phyloP scores from a whole-genome alignment of 2,797 vertebrate genomes.

The Melopsittacus undulatus region DNA sequence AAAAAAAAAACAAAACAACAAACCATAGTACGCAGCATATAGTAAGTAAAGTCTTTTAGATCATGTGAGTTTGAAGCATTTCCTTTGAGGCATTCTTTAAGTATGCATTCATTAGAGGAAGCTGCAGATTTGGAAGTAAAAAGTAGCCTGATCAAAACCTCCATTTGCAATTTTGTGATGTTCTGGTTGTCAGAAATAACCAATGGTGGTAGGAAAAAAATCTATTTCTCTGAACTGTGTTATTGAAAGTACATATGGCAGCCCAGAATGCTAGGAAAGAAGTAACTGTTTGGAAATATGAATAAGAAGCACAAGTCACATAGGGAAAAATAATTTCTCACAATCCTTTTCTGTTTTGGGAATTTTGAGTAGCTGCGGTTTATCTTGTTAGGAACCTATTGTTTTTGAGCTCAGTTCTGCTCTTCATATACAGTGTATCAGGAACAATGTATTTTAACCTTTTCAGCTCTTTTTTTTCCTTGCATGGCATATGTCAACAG shows the following conservation, averaged over 20 bases:
- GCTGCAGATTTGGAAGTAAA: constrained; percentile 40
- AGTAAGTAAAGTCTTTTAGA: constrained; percentile 20
- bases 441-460: neutral
- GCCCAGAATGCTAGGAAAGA: constrained; percentile 8
- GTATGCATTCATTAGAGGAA: neutral
- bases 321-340: neutral
- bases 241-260: neutral
- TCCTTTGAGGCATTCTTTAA: constrained; percentile 45
- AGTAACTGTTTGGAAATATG: constrained; percentile 17
- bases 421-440: neutral
- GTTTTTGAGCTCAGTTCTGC: neutral
- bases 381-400: neutral
- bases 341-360: neutral
- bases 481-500: neutral
- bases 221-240: neutral
- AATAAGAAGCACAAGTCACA: neutral
- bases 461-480: neutral
- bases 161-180: neutral
- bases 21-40: neutral
- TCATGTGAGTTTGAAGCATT: constrained; percentile 64
- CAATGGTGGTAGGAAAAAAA: neutral
- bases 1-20: neutral
- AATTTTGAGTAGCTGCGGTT: neutral
- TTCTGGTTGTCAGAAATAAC: constrained; percentile 22
- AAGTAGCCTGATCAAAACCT: constrained; percentile 18